Conservation (phyloP, 37 sponge, comb jelly and placozoan genomes). For the Spongilla lacustris region DNA sequence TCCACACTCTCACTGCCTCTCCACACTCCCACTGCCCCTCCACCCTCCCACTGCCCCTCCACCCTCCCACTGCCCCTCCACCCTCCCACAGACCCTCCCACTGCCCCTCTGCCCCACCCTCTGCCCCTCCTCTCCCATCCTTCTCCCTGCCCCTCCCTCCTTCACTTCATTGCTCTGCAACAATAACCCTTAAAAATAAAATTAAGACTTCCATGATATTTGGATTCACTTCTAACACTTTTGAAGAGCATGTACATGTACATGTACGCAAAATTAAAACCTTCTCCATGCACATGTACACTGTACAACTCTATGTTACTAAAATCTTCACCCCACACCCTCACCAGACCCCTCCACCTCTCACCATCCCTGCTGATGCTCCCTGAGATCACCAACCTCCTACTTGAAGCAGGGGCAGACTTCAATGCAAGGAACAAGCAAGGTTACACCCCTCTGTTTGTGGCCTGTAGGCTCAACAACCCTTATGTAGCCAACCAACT, state of each 20-base stretch:
- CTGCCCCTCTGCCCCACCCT: slow-evolving; percentile 29
- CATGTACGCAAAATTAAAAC: no score
- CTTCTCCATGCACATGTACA: no score
- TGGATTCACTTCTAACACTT: no score
- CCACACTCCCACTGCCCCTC: no score
- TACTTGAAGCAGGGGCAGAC: slow-evolving; percentile 58
- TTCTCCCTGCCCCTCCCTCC: slow-evolving; percentile 28
- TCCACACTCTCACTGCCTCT: no score
- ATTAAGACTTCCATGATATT: no score
- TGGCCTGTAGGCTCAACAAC: slow-evolving; percentile 75
- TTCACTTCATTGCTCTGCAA: no score
- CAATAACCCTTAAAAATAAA: no score
- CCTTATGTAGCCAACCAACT: slow-evolving; percentile 63
- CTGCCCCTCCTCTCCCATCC: slow-evolving; percentile 3
- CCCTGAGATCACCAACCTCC: slow-evolving; percentile 47
- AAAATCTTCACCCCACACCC: no score
- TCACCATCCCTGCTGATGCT: slow-evolving; percentile 8
- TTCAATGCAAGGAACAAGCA: slow-evolving; percentile 49
- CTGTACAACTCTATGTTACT: neutral
- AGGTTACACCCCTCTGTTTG: slow-evolving; percentile 69
- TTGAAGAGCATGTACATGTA: no score
- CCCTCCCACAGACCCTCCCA: no score
- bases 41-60: no score
- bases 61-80: neutral
- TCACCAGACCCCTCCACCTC: slow-evolving; percentile 55